Percentiles rank a stretch among this genome's conserved stretches.
Conservation (phyloP, 2,113 vertebrate species). For the Typhlomys cinereus region DNA sequence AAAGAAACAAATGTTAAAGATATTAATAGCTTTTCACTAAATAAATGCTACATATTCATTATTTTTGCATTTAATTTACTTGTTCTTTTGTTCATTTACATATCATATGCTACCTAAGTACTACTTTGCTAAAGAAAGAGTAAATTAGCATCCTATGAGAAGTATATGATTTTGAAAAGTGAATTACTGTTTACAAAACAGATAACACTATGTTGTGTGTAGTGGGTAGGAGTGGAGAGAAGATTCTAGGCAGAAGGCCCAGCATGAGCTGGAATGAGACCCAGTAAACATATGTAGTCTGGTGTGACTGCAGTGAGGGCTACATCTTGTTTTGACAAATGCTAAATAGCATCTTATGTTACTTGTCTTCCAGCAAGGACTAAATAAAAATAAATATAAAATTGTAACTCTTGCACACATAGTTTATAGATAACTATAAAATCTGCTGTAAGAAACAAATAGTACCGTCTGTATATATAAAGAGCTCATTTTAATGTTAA, state of each 20-base stretch:
- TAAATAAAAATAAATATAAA: slow-evolving; percentile 45
- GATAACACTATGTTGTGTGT: neutral
- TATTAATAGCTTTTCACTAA: neutral
- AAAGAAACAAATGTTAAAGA: neutral
- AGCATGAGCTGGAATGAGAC: neutral
- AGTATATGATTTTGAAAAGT: neutral
- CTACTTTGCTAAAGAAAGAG: neutral
- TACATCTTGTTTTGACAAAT: slow-evolving; percentile 52
- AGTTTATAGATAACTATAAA: neutral
- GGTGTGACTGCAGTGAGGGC: neutral
- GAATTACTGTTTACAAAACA: slow-evolving; percentile 12
- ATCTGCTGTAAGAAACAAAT: neutral
- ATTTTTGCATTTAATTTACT: neutral
- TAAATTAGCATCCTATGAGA: neutral
- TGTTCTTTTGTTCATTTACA: neutral
- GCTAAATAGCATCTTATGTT: neutral
- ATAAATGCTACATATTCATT: neutral
- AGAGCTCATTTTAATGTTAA: neutral
- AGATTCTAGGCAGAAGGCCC: slow-evolving; percentile 48
- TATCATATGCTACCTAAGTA: neutral
- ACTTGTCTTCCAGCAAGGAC: neutral
- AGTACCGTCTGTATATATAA: neutral
- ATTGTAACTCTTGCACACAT: neutral
- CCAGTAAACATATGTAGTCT: slow-evolving; percentile 46
- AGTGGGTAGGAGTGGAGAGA: neutral